phyloP scores from a whole-genome alignment of 2,888 invertebrate species.

The Agrochola lota region DNA sequence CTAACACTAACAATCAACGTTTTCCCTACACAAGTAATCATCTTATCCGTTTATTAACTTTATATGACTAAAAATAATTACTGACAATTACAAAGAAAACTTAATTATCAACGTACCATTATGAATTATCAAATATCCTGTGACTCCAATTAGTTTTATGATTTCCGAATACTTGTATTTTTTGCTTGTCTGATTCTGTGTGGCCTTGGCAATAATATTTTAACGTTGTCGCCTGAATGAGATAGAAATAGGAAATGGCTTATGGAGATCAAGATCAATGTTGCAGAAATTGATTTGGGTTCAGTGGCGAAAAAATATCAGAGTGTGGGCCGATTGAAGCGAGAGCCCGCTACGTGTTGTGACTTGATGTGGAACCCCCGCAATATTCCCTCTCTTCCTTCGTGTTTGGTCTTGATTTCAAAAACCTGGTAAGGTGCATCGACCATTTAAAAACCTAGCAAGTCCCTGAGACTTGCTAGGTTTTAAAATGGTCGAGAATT shows the following conservation, averaged over 20 bases:
- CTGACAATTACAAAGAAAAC: conserved; percentile 32
- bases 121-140: conserved; percentile 61
- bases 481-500: no score
- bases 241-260: conserved; percentile 77
- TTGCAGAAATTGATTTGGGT: conserved; percentile 31
- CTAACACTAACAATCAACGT: conserved; percentile 18
- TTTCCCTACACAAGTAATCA: conserved; percentile 35
- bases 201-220: conserved; percentile 64
- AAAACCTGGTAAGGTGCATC: no score
- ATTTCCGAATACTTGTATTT: conserved; percentile 61
- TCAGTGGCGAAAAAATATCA: conserved; percentile 3
- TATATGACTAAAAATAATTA: conserved; percentile 36
- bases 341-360: no score
- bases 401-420: no score
- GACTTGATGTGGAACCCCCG: no score
- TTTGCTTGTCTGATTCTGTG: conserved; percentile 51
- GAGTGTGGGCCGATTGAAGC: not conserved
- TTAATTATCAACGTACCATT: conserved; percentile 37
- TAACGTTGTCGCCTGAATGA: conserved; percentile 68
- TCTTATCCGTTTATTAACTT: conserved; percentile 24
- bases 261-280: conserved; percentile 67
- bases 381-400: no score
- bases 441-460: no score
- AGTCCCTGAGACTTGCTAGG: no score
- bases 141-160: conserved; percentile 54